Conservation (phyloP, 2,797 vertebrate species). For the Pogonophryne albipinna region DNA sequence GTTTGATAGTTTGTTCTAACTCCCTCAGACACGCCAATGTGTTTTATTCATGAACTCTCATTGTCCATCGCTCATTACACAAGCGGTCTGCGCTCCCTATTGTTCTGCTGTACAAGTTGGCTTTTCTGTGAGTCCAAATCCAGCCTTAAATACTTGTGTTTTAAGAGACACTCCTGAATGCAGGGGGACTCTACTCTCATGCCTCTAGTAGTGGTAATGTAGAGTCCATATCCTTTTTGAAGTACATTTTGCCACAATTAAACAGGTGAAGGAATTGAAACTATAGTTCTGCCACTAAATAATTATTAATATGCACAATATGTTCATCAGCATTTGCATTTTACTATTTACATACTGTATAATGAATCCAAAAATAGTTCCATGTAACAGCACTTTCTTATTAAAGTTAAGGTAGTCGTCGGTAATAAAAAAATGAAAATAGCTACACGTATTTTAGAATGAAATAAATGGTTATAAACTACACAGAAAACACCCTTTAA, state of each 20-base stretch:
- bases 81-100: slow-evolving; percentile 41
- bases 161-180: background rate
- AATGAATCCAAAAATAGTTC: background rate
- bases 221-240: background rate
- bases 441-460: background rate
- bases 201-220: too few species aligned
- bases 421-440: background rate
- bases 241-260: background rate
- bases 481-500: background rate
- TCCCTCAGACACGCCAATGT: slow-evolving; percentile 19
- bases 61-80: slow-evolving; percentile 63
- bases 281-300: background rate
- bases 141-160: slow-evolving; percentile 5
- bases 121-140: slow-evolving; percentile 22
- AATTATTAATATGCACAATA: background rate
- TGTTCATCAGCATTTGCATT: slow-evolving; percentile 7
- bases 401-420: background rate
- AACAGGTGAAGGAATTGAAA: slow-evolving; percentile 7
- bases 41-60: slow-evolving; percentile 61
- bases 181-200: background rate
- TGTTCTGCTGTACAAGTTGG: slow-evolving; percentile 39
- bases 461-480: background rate
- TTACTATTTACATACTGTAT: background rate
- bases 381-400: background rate
- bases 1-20: slow-evolving; percentile 45